These are phyloP conservation scores for Phoxinus phoxinus DNA, from an alignment of 2,113 vertebrate species.

Conservation along the genomic window DNA sequence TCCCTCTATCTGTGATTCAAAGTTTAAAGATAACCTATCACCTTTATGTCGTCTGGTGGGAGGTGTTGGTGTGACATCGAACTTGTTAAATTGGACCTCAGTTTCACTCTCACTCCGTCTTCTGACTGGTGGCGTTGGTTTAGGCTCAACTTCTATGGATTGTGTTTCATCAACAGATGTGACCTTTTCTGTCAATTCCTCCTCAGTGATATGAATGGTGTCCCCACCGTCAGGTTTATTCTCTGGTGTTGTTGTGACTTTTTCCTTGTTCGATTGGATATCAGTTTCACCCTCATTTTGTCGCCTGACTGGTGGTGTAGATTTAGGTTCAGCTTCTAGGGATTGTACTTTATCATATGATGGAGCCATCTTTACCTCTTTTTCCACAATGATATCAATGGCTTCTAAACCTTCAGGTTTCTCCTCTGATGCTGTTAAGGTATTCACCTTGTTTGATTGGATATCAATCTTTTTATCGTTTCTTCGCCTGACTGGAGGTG, in stretches of 20 bases:
- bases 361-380: neutral
- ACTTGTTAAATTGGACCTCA: neutral
- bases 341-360: neutral
- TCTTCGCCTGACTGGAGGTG: neutral
- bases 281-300: conserved; percentile 12
- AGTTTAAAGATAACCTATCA: neutral
- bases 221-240: neutral
- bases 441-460: neutral
- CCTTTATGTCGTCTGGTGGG: conserved; percentile 31
- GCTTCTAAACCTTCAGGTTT: neutral
- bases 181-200: neutral
- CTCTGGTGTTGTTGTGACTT: neutral
- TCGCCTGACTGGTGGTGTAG: neutral
- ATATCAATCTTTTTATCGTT: neutral
- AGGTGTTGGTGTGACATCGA: conserved; percentile 33
- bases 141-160: neutral
- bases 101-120: neutral
- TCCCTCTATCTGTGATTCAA: neutral
- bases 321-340: neutral
- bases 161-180: neutral
- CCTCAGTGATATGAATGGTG: neutral
- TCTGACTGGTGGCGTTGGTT: neutral
- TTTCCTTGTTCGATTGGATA: neutral
- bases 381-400: neutral
- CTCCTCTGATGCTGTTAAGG: neutral